These are phyloP conservation scores for Sardina pilchardus DNA, from an alignment of 2,113 vertebrate genomes.

Conservation along the genomic window DNA sequence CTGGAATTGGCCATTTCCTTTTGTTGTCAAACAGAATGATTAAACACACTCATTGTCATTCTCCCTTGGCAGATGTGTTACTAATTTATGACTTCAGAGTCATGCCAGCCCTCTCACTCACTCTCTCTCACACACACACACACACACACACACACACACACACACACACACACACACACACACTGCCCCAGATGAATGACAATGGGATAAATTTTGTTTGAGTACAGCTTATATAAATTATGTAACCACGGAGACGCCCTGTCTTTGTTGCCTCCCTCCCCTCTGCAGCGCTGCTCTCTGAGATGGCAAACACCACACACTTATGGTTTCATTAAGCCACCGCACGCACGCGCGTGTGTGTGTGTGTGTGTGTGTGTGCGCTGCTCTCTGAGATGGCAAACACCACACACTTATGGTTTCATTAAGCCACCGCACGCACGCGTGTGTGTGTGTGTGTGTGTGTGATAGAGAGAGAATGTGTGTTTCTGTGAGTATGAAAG, in stretches of 20 bases:
- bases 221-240: constrained; percentile 78
- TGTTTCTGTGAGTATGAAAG: background rate
- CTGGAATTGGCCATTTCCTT: constrained; percentile 70
- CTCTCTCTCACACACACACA: constrained; percentile 41
- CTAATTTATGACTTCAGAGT: constrained; percentile 75
- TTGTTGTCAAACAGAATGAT: constrained; percentile 81
- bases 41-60: constrained; percentile 75
- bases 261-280: constrained; percentile 36
- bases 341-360: too few species aligned
- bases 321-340: background rate
- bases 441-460: background rate
- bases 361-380: background rate
- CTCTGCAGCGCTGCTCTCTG: background rate
- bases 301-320: background rate
- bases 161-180: constrained; percentile 45
- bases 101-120: constrained; percentile 44
- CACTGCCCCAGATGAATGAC: constrained; percentile 69
- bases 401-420: background rate
- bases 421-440: too few species aligned
- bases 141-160: constrained; percentile 46
- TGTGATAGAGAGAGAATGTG: too few species aligned
- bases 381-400: background rate
- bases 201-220: constrained; percentile 78
- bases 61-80: constrained; percentile 69
- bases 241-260: constrained; percentile 68